A percentile compares a stretch with the other conserved stretches of the same genome.
Evolutionary conservation across 2,113 vertebrate genomes (phyloP).

Genomic region (Coptodon bakossiorum): DNA sequence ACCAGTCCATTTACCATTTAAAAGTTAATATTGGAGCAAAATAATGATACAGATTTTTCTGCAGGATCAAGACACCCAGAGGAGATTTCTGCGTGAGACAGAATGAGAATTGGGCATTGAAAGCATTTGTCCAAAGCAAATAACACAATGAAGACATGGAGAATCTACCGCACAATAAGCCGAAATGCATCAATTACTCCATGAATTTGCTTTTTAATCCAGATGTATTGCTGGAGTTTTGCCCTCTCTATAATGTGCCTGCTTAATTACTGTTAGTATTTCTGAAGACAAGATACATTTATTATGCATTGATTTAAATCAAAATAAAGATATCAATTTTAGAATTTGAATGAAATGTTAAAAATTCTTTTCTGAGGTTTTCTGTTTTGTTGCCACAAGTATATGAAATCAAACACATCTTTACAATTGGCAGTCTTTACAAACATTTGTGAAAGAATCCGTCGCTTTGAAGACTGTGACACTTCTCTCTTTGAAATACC

Average conservation of each 20-base stretch:
- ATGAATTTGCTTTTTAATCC: background rate
- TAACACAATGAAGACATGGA: background rate
- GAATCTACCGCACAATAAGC: rapidly evolving
- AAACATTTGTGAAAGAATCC: rapidly evolving
- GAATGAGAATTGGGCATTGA: background rate
- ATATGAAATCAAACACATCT: background rate
- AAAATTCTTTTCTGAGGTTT: rapidly evolving
- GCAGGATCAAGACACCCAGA: background rate
- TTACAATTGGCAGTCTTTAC: background rate
- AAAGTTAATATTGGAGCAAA: background rate
- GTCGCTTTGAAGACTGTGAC: background rate
- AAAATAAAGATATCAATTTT: background rate
- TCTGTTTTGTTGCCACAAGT: rapidly evolving
- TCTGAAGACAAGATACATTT: background rate
- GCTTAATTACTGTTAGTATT: background rate
- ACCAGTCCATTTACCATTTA: background rate
- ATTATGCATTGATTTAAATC: background rate
- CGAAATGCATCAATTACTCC: background rate
- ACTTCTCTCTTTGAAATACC: background rate
- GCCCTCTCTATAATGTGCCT: background rate
- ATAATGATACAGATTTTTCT: background rate
- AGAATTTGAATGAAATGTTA: background rate
- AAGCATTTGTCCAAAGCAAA: background rate
- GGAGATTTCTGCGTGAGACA: background rate
- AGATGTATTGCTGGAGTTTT: background rate